These are phyloP conservation scores for Cygnus atratus DNA, from an alignment of 2,113 vertebrate species.

Conservation along the genomic window DNA sequence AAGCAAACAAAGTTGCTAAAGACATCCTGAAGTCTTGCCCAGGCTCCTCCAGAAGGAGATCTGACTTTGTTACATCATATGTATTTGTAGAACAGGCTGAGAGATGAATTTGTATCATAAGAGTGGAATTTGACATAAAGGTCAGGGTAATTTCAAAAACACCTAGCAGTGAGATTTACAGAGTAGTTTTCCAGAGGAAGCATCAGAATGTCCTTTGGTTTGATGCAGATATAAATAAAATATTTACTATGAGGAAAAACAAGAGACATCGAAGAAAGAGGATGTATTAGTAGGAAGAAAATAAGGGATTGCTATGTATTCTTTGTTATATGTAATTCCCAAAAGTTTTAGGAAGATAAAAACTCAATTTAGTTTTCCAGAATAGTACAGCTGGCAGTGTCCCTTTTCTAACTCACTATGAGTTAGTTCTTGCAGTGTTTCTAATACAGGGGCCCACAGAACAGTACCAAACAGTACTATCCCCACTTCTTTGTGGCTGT, in stretches of 20 bases:
- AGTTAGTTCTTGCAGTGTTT: background rate
- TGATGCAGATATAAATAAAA: background rate
- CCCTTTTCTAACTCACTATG: background rate
- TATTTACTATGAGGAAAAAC: background rate
- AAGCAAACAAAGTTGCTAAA: background rate
- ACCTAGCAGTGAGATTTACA: background rate
- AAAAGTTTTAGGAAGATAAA: background rate
- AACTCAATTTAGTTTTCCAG: background rate
- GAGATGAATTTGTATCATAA: background rate
- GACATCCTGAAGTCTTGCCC: background rate
- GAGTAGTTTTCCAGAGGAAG: background rate
- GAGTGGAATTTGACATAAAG: background rate
- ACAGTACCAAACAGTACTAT: background rate
- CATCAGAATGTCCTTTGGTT: background rate
- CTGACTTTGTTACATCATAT: background rate
- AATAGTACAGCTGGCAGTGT: background rate
- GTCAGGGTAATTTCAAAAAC: background rate
- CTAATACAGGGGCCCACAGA: background rate
- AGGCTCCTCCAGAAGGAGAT: background rate
- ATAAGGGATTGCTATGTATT: background rate
- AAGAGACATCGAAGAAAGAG: background rate
- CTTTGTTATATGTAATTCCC: background rate
- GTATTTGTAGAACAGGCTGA: background rate
- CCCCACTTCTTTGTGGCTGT: background rate
- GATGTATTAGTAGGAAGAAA: background rate